These are phyloP conservation scores for Neodiprion virginianus DNA, from an alignment of 1,140 invertebrate species.

Conservation along the genomic window DNA sequence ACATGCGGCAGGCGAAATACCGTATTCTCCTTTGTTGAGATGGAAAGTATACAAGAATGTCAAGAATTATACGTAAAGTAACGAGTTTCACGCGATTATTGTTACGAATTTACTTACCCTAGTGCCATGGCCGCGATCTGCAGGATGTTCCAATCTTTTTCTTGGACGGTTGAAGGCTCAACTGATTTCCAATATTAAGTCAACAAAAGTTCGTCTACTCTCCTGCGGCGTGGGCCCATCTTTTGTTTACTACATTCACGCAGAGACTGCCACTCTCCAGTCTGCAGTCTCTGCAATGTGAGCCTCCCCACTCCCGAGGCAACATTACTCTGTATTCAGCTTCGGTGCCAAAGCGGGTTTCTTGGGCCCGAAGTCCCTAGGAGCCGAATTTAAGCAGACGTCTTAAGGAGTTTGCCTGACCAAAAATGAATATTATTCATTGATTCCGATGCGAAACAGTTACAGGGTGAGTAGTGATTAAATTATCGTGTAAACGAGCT, in stretches of 20 bases:
- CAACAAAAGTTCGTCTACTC: neutral
- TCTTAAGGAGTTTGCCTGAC: too few species aligned
- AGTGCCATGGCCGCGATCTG: neutral
- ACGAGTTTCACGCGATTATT: neutral
- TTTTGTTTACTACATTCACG: conserved; percentile 42
- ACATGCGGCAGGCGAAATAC: neutral
- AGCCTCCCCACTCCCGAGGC: neutral
- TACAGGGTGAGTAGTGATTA: too few species aligned
- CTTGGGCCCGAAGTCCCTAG: neutral
- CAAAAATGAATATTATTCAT: too few species aligned
- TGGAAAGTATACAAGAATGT: neutral
- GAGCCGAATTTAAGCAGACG: neutral
- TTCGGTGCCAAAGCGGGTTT: neutral
- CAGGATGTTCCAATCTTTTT: too few species aligned
- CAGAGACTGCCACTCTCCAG: neutral
- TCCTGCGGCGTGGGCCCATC: conserved; percentile 29
- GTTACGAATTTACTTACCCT: neutral
- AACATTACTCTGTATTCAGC: neutral
- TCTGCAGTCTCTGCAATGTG: neutral
- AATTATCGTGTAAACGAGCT: too few species aligned
- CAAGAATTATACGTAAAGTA: neutral
- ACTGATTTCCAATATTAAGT: too few species aligned
- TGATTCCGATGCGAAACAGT: too few species aligned
- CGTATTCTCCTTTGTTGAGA: neutral
- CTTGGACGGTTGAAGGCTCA: too few species aligned